Evolutionary conservation across 1,140 invertebrate genomes (phyloP), one percentile per base, ranked within the genome.

Genomic region (Archegozetes longisetosus): DNA sequence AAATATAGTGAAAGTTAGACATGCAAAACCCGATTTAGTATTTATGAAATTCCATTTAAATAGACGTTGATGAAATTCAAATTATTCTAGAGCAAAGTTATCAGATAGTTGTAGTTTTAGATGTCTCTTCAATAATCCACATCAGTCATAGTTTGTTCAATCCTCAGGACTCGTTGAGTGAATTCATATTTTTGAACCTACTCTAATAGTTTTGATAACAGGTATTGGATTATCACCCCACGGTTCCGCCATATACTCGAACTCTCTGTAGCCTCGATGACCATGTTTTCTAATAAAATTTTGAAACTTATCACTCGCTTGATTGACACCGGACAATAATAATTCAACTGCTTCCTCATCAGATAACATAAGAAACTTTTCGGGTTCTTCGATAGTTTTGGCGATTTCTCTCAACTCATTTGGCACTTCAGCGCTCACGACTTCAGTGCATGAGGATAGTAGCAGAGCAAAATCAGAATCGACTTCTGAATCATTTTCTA

Each of bases 191-290:
- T n/a, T n/a, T n/a, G n/a, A n/a, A n/a, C 68, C 64, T 75, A 54
- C 77, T 75, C 71, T 84, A 79, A 3, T 86, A 3, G 79, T 77
- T 40, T 69, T 70, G 58, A 86, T 77, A 12, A 86, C 70, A 46
- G 75, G 73, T 40, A 76, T 71, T 1, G 80, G 79, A 49, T 81
- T 76, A 58, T 80, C 71, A 9, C 69, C 70, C 84, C 85, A 87
- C 1, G 83, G 79, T 62, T 80, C 77, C 2, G 77, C 75, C 2
- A 69, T 67, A 1, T 85, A 67, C 65, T 86, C 84, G 65, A 85
- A 77, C 81, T 89, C 86, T 71, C 80, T 78, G 25, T 84, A 72
- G 63, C 79, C 78, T 63, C 85, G 76, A 69, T 88, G 82, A 1
- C 84, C 85, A 67, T 87, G 82, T 61, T 75, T 72, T 20, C 77